These are phyloP conservation scores for Gambusia yucatana DNA, from an alignment of 2,797 vertebrate genomes.

Conservation along the genomic window DNA sequence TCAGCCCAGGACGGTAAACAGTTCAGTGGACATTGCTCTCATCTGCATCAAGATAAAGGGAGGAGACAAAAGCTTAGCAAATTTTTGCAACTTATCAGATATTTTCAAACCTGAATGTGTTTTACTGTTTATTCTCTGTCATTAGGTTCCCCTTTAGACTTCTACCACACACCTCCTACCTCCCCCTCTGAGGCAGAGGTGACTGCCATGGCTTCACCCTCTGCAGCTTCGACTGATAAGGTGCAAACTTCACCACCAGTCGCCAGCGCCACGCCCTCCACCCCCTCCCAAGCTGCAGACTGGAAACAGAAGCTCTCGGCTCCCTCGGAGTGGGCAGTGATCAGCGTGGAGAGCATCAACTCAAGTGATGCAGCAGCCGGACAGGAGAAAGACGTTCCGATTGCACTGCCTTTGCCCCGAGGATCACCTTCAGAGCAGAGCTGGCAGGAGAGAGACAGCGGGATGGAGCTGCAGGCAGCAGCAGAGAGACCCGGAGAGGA, in stretches of 20 bases:
- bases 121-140: conserved; percentile 8
- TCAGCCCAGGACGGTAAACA: conserved; percentile 54
- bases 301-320: conserved; percentile 54
- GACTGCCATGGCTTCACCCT: conserved; percentile 64
- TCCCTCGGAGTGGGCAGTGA: conserved; percentile 71
- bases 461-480: conserved; percentile 64
- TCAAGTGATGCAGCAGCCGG: conserved; percentile 35
- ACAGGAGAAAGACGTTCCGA: conserved; percentile 19
- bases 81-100: conserved; percentile 11
- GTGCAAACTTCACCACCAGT: conserved; percentile 49
- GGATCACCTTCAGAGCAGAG: conserved; percentile 55
- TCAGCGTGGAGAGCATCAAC: conserved; percentile 47
- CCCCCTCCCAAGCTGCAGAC: conserved; percentile 34
- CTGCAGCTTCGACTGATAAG: conserved; percentile 49
- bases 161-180: conserved; percentile 80
- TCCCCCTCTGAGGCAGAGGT: conserved; percentile 73
- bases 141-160: conserved; percentile 78
- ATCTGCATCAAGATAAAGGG: conserved; percentile 47
- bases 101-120: conserved; percentile 19
- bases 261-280: conserved; percentile 34
- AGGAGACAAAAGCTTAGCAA: conserved; percentile 16
- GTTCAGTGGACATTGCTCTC: conserved; percentile 34
- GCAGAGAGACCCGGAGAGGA: conserved; percentile 57
- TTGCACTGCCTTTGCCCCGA: conserved; percentile 27
- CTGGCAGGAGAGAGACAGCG: conserved; percentile 72